phyloP scores from a whole-genome alignment of 2,113 vertebrate species.

The Spea bombifrons region DNA sequence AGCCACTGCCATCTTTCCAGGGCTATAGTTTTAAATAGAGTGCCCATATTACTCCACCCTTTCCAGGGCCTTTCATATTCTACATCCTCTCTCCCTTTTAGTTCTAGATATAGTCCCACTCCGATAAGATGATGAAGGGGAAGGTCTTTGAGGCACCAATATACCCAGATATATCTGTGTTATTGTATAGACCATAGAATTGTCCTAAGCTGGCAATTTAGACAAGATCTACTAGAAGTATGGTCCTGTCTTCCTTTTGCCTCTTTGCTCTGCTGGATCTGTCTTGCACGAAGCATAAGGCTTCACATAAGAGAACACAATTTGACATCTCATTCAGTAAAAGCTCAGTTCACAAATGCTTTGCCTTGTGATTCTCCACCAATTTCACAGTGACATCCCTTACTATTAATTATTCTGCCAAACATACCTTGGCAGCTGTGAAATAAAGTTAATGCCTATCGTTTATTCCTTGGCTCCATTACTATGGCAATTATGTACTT shows the following conservation, averaged over 20 bases:
- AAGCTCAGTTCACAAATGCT: neutral
- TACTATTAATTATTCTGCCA: slow-evolving; percentile 5
- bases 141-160: too few relatives aligned
- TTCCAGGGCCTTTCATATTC: too few relatives aligned
- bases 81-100: too few relatives aligned
- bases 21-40: too few relatives aligned
- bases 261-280: neutral
- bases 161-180: too few relatives aligned
- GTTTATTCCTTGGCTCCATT: slow-evolving; percentile 12
- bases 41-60: too few relatives aligned
- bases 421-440: slow-evolving; percentile 20
- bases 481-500: slow-evolving; percentile 28
- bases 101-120: too few relatives aligned
- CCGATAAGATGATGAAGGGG: too few relatives aligned
- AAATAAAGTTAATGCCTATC: slow-evolving; percentile 12
- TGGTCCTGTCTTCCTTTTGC: neutral
- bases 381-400: neutral
- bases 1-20: too few relatives aligned
- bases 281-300: too few relatives aligned
- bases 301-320: neutral
- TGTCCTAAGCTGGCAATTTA: too few relatives aligned
- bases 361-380: neutral
- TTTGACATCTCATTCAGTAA: neutral
- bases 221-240: neutral
- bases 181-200: too few relatives aligned